Evolutionary conservation across 2,113 vertebrate genomes (phyloP).

Genomic region (Cettia cetti): DNA sequence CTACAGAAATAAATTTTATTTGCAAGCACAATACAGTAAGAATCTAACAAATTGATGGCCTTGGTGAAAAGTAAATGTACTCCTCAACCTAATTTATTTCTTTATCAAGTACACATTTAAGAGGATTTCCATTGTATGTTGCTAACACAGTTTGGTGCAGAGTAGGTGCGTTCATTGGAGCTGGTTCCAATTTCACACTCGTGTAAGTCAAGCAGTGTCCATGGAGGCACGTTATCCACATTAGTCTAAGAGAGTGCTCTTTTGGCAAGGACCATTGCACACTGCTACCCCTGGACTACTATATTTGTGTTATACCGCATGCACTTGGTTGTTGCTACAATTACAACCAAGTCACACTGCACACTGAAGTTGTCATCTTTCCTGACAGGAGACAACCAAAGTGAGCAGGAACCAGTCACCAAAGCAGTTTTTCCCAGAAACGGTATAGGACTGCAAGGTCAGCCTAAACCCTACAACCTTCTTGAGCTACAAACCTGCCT

Average conservation of each 20-base stretch:
- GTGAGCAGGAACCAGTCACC: background rate
- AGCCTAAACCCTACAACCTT: background rate
- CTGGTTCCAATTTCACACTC: background rate
- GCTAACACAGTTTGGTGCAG: background rate
- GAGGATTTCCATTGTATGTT: conserved; percentile 12
- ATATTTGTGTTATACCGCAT: background rate
- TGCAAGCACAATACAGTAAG: conserved; percentile 76
- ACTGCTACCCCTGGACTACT: background rate
- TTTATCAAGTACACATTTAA: conserved; percentile 48
- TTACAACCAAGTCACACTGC: background rate
- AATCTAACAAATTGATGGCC: conserved; percentile 63
- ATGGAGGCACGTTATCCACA: accelerated
- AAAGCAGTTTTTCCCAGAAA: background rate
- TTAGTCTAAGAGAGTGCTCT: background rate
- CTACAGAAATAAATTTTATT: conserved; percentile 81
- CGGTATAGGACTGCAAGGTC: background rate
- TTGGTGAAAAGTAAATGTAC: conserved; percentile 60
- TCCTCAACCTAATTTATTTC: conserved; percentile 55
- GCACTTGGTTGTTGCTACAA: background rate
- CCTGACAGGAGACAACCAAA: background rate
- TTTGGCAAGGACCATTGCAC: background rate
- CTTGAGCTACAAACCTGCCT: background rate
- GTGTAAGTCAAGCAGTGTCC: background rate
- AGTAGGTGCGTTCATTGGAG: background rate
- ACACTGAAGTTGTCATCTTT: background rate